Conservation (phyloP, 2,113 vertebrate species). For the Gasterosteus aculeatus region DNA sequence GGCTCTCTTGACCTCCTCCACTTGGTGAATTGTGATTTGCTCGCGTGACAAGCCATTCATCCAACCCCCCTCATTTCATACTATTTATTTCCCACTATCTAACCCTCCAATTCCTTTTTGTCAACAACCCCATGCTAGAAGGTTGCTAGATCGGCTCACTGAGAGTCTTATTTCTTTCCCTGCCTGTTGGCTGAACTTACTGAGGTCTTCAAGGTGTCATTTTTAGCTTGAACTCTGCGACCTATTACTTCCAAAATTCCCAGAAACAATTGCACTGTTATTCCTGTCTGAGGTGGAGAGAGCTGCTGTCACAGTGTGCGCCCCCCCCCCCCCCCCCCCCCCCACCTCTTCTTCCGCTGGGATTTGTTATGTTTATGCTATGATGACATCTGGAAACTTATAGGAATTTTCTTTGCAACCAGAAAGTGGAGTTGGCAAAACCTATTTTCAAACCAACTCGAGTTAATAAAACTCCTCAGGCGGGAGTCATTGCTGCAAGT, state of each 20-base stretch:
- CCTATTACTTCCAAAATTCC: neutral
- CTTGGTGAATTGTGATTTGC: neutral
- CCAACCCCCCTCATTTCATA: neutral
- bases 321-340: no score
- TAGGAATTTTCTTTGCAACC: conserved; percentile 23
- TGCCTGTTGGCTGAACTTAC: neutral
- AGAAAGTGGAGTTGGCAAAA: conserved; percentile 15
- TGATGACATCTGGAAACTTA: conserved; percentile 49
- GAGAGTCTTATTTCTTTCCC: neutral
- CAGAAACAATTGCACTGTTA: neutral
- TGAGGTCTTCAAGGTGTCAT: neutral
- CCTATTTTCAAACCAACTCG: neutral
- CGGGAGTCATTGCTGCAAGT: conserved; percentile 21
- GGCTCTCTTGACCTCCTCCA: neutral
- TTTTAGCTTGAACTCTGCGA: neutral
- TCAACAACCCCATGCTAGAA: neutral
- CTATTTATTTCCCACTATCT: neutral
- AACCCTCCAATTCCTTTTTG: neutral
- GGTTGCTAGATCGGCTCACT: neutral
- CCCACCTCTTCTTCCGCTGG: neutral
- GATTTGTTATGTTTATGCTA: conserved; percentile 26
- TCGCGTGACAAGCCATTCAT: neutral
- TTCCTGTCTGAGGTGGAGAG: neutral
- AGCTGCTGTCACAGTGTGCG: neutral
- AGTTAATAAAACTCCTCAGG: conserved; percentile 33